These are phyloP conservation scores for Micrastur ruficollis DNA, from an alignment of 2,797 vertebrate genomes.

Conservation along the genomic window DNA sequence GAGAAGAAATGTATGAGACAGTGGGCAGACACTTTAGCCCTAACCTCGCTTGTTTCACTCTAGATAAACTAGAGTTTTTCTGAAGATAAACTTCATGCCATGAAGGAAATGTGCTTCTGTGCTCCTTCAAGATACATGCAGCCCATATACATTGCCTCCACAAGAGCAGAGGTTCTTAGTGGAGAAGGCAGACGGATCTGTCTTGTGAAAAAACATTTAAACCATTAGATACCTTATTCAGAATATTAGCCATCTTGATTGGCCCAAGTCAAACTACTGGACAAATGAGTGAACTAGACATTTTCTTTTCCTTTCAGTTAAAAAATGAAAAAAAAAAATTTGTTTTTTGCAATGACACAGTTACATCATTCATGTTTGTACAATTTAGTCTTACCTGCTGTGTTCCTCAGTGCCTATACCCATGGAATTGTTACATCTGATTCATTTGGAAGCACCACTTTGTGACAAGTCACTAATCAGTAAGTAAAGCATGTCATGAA, in stretches of 20 bases:
- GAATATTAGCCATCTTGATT: neutral
- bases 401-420: neutral
- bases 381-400: neutral
- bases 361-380: neutral
- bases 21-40: neutral
- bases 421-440: neutral
- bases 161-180: neutral
- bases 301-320: neutral
- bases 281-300: neutral
- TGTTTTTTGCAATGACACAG: neutral
- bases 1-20: neutral
- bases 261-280: neutral
- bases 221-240: neutral
- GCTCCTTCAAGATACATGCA: accelerated
- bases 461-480: neutral
- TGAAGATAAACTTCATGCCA: neutral
- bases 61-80: neutral
- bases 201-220: neutral
- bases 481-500: neutral
- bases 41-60: neutral
- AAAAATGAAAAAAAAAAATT: neutral
- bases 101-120: neutral
- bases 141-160: neutral
- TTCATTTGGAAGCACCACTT: neutral
- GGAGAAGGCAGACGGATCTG: neutral